Evolutionary conservation across 2,113 vertebrate species (phyloP).

Genomic region (Hippocampus guttulatus): DNA sequence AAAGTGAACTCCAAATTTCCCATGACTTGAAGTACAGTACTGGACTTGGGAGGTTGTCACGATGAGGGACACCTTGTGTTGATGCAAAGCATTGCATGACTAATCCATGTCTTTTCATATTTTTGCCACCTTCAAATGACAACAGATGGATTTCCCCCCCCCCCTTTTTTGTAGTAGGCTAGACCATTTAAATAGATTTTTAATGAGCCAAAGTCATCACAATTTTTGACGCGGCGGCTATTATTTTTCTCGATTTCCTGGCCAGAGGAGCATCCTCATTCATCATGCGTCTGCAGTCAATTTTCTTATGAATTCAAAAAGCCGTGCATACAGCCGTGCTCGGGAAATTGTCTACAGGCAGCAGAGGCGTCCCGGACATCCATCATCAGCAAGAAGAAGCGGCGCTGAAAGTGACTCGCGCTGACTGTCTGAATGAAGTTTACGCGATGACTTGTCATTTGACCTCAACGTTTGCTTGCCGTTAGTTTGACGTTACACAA

Average conservation of each 20-base stretch:
- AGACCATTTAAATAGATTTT: constrained; percentile 8
- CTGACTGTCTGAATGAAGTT: background rate
- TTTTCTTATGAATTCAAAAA: constrained; percentile 40
- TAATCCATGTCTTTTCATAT: constrained; percentile 5
- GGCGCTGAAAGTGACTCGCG: background rate
- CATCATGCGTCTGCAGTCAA: constrained; percentile 42
- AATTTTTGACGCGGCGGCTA: constrained; percentile 12
- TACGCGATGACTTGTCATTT: background rate
- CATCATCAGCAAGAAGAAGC: constrained; percentile 25
- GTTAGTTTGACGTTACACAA: background rate
- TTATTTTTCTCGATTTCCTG: constrained; percentile 26
- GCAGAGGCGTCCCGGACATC: constrained; percentile 31
- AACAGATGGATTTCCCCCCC: background rate
- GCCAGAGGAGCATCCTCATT: constrained; percentile 35
- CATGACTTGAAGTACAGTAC: background rate
- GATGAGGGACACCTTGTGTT: background rate
- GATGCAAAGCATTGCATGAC: constrained; percentile 3
- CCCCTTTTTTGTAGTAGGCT: background rate
- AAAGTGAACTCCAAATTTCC: background rate
- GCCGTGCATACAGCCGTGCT: constrained; percentile 27
- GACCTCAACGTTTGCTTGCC: background rate
- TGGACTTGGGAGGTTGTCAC: background rate
- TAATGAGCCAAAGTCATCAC: constrained; percentile 8
- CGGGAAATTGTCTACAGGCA: constrained; percentile 41
- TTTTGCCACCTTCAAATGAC: constrained; percentile 5